These are phyloP conservation scores for Coelogynopora nodosa DNA, from an alignment of 2,888 invertebrate species.

Conservation along the genomic window DNA sequence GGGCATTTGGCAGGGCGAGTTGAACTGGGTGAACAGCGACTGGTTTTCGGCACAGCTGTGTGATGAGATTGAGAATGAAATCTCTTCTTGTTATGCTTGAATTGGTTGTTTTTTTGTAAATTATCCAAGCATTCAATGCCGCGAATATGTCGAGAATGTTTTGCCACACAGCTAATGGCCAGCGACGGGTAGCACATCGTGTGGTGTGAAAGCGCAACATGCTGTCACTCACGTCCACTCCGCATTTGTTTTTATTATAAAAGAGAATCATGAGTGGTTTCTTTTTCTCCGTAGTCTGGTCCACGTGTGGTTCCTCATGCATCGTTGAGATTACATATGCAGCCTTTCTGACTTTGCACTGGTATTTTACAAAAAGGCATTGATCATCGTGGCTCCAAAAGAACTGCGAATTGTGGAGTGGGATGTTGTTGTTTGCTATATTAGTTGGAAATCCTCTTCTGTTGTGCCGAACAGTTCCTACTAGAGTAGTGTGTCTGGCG, in stretches of 20 bases:
- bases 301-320: not conserved
- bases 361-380: not conserved
- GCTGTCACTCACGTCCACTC: slow-evolving; percentile 8
- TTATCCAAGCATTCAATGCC: slow-evolving; percentile 22
- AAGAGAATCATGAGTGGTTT: not conserved
- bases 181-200: slow-evolving; percentile 16
- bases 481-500: not conserved
- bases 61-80: slow-evolving; percentile 31
- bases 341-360: not conserved
- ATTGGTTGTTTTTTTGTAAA: slow-evolving; percentile 13
- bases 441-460: slow-evolving; percentile 27
- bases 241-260: not conserved
- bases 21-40: slow-evolving; percentile 1
- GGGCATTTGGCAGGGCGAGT: slow-evolving; percentile 20
- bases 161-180: slow-evolving; percentile 31
- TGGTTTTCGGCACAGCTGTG: slow-evolving; percentile 31
- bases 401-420: slow-evolving; percentile 4
- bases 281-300: not conserved
- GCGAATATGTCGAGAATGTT: slow-evolving; percentile 13
- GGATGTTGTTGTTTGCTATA: slow-evolving; percentile 18
- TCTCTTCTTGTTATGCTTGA: slow-evolving; percentile 23
- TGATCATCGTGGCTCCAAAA: slow-evolving; percentile 10
- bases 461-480: slow-evolving; percentile 12
- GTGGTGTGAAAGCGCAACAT: slow-evolving; percentile 31
- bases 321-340: not conserved